Evolutionary conservation across 2,888 invertebrate genomes (phyloP).

Genomic region (Cremastobaeus sp.): DNA sequence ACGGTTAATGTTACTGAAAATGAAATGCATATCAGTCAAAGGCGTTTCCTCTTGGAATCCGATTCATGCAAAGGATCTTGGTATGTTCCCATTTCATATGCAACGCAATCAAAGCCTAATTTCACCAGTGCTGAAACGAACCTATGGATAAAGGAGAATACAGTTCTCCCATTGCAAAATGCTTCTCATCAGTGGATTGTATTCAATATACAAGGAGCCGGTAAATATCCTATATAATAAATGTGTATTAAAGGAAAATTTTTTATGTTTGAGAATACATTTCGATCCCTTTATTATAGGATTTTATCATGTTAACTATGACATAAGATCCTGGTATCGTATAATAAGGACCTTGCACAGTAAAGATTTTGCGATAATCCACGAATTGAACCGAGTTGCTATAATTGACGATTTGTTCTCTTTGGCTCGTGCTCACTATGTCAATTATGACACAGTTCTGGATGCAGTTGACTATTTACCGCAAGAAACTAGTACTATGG

Average conservation of each 20-base stretch:
- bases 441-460: conserved; percentile 80
- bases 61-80: conserved; percentile 77
- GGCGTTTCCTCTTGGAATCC: conserved; percentile 63
- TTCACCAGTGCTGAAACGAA: conserved; percentile 71
- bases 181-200: conserved; percentile 67
- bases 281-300: no score
- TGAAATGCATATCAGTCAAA: conserved; percentile 69
- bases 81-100: conserved; percentile 85
- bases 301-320: conserved; percentile 83
- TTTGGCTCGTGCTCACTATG: conserved; percentile 80
- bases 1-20: conserved; percentile 76
- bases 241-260: no score
- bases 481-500: conserved; percentile 83
- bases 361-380: conserved; percentile 79
- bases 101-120: conserved; percentile 79
- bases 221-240: conserved; percentile 19
- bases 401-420: conserved; percentile 84
- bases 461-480: conserved; percentile 81
- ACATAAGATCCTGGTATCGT: conserved; percentile 80
- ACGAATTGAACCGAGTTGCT: conserved; percentile 84
- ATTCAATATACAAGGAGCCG: conserved; percentile 66
- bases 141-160: conserved; percentile 43
- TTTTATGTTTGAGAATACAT: no score
- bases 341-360: conserved; percentile 79
- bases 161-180: conserved; percentile 77